Percentiles rank a stretch among this genome's conserved stretches.
Evolutionary conservation across 2,113 vertebrate genomes (phyloP).

Genomic region (Promerops cafer): DNA sequence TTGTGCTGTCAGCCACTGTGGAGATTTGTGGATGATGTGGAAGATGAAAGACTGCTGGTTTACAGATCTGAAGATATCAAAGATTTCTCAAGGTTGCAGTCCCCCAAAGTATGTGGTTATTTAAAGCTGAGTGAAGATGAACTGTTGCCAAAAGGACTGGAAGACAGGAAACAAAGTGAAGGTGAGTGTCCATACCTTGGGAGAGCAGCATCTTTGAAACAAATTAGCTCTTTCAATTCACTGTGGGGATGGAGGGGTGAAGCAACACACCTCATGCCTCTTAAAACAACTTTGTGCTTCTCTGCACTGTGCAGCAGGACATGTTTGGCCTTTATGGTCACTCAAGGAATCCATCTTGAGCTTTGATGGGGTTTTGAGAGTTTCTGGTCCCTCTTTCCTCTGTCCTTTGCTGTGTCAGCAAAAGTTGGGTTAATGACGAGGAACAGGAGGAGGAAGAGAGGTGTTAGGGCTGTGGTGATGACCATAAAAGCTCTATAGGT

Average conservation of each 20-base stretch:
- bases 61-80: conserved; percentile 94
- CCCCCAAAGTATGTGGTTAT: conserved; percentile 93
- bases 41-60: conserved; percentile 84
- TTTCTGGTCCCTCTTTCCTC: background rate
- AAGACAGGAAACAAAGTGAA: conserved; percentile 14
- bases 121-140: conserved; percentile 71
- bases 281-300: background rate
- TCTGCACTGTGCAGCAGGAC: background rate
- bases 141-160: conserved; percentile 72
- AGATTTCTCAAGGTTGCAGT: conserved; percentile 87
- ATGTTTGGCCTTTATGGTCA: background rate
- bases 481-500: background rate
- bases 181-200: conserved; percentile 23
- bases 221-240: background rate
- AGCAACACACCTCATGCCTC: background rate
- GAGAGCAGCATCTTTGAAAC: background rate
- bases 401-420: background rate
- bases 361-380: background rate
- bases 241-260: rapidly evolving
- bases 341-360: background rate
- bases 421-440: background rate
- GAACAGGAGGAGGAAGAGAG: background rate
- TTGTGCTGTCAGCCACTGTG: conserved; percentile 81
- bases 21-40: conserved; percentile 82
- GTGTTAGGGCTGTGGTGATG: background rate